A percentile compares a stretch with the other conserved stretches of the same genome.
These are phyloP conservation scores for Numida meleagris DNA, from an alignment of 2,113 vertebrate species.

Conservation along the genomic window DNA sequence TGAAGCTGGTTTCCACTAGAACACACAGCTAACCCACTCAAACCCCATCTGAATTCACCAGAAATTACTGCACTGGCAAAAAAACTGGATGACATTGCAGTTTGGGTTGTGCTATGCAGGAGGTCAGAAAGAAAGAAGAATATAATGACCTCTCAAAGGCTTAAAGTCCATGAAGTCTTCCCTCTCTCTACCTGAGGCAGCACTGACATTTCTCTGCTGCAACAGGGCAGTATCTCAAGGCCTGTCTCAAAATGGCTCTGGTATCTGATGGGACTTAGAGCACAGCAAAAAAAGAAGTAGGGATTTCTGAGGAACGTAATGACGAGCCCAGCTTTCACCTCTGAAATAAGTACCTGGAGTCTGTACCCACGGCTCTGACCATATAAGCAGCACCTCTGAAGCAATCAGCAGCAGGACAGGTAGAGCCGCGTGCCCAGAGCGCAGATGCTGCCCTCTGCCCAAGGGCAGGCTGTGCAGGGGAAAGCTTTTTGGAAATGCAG, in stretches of 20 bases:
- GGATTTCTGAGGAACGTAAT: neutral
- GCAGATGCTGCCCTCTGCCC: neutral
- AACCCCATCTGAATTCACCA: neutral
- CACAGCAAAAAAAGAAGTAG: neutral
- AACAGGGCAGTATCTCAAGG: neutral
- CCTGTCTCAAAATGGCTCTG: fast-evolving
- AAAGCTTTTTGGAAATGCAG: neutral
- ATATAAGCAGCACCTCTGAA: neutral
- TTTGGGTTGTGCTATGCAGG: neutral
- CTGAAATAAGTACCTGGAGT: neutral
- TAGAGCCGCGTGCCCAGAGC: neutral
- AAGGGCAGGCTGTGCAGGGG: neutral
- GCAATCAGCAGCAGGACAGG: neutral
- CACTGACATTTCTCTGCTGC: neutral
- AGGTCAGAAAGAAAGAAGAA: neutral
- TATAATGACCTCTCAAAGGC: neutral
- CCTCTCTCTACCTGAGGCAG: neutral
- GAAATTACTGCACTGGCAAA: neutral
- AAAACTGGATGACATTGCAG: neutral
- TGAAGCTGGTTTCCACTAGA: neutral
- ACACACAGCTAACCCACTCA: neutral
- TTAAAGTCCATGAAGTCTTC: neutral
- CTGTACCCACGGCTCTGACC: neutral
- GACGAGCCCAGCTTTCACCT: neutral
- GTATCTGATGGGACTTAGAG: neutral